These are phyloP conservation scores for Clanis bilineata DNA, from an alignment of 2,888 invertebrate species.

Conservation along the genomic window DNA sequence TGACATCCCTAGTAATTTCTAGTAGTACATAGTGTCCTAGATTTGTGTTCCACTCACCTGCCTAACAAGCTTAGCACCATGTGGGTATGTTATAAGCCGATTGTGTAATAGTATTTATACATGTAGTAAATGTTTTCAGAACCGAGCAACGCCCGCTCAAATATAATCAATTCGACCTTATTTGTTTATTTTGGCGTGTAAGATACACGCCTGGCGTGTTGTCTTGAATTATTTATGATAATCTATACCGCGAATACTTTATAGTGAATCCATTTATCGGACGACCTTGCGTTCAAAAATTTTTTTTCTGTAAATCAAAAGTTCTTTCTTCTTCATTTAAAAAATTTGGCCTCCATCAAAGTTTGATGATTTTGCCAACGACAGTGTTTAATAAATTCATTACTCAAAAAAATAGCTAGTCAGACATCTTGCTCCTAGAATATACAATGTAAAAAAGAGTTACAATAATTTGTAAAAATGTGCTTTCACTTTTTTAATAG, in stretches of 20 bases:
- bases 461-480: no score
- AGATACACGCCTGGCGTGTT: not conserved
- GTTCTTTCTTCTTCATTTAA: no score
- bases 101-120: not conserved
- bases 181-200: conserved; percentile 7
- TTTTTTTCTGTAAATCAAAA: no score
- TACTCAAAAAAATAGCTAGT: no score
- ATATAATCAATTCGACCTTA: conserved; percentile 14
- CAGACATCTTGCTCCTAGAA: no score
- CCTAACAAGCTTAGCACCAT: not conserved
- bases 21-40: not conserved
- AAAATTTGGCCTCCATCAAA: no score
- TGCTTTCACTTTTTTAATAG: no score
- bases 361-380: no score
- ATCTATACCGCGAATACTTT: not conserved
- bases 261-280: not conserved
- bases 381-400: no score
- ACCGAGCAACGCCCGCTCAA: not conserved
- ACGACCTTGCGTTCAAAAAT: not conserved
- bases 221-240: not conserved
- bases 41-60: not conserved
- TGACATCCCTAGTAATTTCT: no score
- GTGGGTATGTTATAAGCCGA: not conserved
- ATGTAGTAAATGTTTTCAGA: not conserved
- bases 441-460: no score